These are phyloP conservation scores for Chironomus striatipennis DNA, from an alignment of 1,140 invertebrate species.

Conservation along the genomic window DNA sequence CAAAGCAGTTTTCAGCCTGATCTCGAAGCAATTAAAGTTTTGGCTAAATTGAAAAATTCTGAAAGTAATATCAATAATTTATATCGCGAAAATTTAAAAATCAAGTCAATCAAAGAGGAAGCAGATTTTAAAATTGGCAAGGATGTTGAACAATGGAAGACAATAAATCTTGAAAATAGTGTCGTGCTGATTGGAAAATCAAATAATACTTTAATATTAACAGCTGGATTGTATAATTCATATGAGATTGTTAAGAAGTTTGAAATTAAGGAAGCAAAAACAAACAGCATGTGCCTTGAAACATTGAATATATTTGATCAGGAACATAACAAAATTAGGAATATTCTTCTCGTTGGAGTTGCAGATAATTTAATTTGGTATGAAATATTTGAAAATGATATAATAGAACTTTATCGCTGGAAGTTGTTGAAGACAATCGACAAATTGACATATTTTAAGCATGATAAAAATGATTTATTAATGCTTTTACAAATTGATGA, in stretches of 20 bases:
- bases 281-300: slow-evolving; percentile 26
- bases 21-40: neutral
- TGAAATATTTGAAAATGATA: slow-evolving; percentile 26
- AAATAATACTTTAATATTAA: slow-evolving; percentile 27
- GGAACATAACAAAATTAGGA: slow-evolving; percentile 28
- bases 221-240: slow-evolving; percentile 21
- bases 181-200: slow-evolving; percentile 31
- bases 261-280: slow-evolving; percentile 21
- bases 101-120: slow-evolving; percentile 33
- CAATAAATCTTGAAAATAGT: slow-evolving; percentile 31
- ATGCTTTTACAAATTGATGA: slow-evolving; percentile 27
- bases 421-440: slow-evolving; percentile 25
- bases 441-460: slow-evolving; percentile 29
- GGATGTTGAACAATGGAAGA: slow-evolving; percentile 32
- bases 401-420: neutral
- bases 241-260: slow-evolving; percentile 26
- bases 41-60: neutral
- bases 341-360: slow-evolving; percentile 29
- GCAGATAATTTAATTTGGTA: slow-evolving; percentile 31
- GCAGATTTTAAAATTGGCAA: slow-evolving; percentile 29
- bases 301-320: slow-evolving; percentile 32
- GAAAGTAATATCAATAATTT: neutral
- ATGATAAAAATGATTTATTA: slow-evolving; percentile 30
- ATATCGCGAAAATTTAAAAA: slow-evolving; percentile 32
- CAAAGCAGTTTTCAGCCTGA: neutral